phyloP scores from a whole-genome alignment of 1,140 invertebrate species.

The Thaumetopoea pityocampa region DNA sequence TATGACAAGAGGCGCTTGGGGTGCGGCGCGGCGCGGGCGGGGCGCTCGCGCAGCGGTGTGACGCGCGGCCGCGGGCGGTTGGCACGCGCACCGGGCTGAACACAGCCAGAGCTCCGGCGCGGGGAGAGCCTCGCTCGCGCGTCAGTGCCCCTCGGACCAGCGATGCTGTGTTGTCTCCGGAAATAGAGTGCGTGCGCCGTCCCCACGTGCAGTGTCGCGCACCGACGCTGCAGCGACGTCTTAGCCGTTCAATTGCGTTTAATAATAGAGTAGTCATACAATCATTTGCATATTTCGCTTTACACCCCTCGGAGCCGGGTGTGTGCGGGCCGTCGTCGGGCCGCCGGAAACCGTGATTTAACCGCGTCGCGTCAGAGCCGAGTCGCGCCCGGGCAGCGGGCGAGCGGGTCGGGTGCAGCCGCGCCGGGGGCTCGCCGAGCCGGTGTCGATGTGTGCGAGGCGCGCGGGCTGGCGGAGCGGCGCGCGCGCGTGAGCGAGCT shows the following conservation, averaged over 20 bases:
- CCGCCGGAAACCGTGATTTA: constrained; percentile 33
- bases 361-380: constrained; percentile 34
- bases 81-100: constrained; percentile 52
- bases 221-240: constrained; percentile 31
- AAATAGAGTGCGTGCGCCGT: constrained; percentile 71
- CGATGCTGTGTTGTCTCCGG: constrained; percentile 76
- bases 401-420: constrained; percentile 45
- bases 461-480: constrained; percentile 59
- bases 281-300: constrained; percentile 16
- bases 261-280: constrained; percentile 30
- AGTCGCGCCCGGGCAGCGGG: constrained; percentile 47
- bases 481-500: constrained; percentile 70
- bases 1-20: no score
- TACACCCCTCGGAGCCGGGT: no score
- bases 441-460: constrained; percentile 60
- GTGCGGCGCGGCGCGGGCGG: constrained; percentile 7
- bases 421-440: constrained; percentile 29
- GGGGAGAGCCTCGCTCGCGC: constrained; percentile 43
- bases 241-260: constrained; percentile 54
- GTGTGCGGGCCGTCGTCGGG: no score
- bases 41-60: constrained; percentile 13
- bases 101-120: constrained; percentile 45
- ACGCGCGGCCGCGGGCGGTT: constrained; percentile 39
- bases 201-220: constrained; percentile 39
- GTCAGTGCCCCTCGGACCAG: constrained; percentile 76